phyloP scores from a whole-genome alignment of 2,113 vertebrate genomes.

The Monopterus albus region DNA sequence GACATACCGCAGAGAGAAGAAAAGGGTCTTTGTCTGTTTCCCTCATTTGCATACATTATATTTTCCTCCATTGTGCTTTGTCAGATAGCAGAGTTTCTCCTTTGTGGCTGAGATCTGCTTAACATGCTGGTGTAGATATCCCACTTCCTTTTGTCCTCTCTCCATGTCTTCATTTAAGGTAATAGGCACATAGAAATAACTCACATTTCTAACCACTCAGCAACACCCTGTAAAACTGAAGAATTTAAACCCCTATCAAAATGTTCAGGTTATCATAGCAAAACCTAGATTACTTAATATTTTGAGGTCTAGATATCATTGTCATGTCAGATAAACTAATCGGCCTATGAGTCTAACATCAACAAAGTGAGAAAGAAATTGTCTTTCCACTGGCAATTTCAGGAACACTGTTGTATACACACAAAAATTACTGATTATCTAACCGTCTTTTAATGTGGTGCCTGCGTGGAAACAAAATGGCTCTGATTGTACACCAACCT shows the following conservation, averaged over 20 bases:
- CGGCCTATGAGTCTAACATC: constrained; percentile 4
- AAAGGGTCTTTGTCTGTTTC: constrained; percentile 76
- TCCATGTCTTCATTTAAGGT: constrained; percentile 65
- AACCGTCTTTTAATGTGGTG: constrained; percentile 39
- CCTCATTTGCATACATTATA: constrained; percentile 83
- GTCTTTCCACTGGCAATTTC: constrained; percentile 4
- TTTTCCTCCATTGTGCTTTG: constrained; percentile 74
- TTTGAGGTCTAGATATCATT: constrained; percentile 9
- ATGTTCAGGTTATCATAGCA: background rate
- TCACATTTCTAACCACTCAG: constrained; percentile 39
- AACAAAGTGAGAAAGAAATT: constrained; percentile 1
- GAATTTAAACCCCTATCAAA: constrained; percentile 12
- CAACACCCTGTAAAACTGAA: constrained; percentile 29
- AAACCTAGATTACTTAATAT: background rate
- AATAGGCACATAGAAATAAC: constrained; percentile 53
- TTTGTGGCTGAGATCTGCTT: constrained; percentile 71
- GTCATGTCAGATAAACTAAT: constrained; percentile 5
- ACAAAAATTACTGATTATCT: constrained; percentile 42
- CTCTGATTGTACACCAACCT: constrained; percentile 54
- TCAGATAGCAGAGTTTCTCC: constrained; percentile 77
- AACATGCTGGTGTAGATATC: constrained; percentile 67
- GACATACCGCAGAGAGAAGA: constrained; percentile 68
- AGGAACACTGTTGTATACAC: constrained; percentile 30
- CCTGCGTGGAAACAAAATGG: constrained; percentile 62
- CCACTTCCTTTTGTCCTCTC: constrained; percentile 67